phyloP scores from a whole-genome alignment of 2,888 invertebrate genomes.

The Drosophila nr. perissopoda region DNA sequence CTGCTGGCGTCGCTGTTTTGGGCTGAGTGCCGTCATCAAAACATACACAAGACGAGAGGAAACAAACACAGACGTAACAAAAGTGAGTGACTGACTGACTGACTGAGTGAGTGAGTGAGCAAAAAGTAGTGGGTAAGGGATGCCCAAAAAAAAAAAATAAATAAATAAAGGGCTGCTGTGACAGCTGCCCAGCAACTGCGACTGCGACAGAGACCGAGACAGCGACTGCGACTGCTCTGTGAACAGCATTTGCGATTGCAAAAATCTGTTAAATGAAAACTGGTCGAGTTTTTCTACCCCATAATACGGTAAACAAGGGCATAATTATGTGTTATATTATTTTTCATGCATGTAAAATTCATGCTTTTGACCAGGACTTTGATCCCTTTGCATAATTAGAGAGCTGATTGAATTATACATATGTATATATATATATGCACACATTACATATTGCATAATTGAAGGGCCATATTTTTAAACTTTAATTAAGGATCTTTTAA shows the following conservation, averaged over 20 bases:
- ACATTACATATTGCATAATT: not conserved
- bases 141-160: slow-evolving; percentile 35
- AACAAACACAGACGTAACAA: slow-evolving; percentile 28
- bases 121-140: not conserved
- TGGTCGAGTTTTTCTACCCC: slow-evolving; percentile 30
- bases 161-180: slow-evolving; percentile 36
- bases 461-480: not conserved
- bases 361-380: not conserved
- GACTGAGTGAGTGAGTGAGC: slow-evolving; percentile 1
- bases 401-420: not conserved
- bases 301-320: not conserved
- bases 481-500: not conserved
- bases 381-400: not conserved
- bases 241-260: slow-evolving; percentile 41
- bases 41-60: slow-evolving; percentile 34
- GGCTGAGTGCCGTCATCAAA: slow-evolving; percentile 71
- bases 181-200: slow-evolving; percentile 25
- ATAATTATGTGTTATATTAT: not conserved
- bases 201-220: not conserved
- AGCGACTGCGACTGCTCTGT: not conserved
- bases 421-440: not conserved
- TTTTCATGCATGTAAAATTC: not conserved
- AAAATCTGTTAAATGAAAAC: slow-evolving; percentile 67
- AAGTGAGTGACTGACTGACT: slow-evolving; percentile 6
- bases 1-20: slow-evolving; percentile 12